Evolutionary conservation across 2,113 vertebrate genomes (phyloP).

Genomic region (Corythaeola cristata): DNA sequence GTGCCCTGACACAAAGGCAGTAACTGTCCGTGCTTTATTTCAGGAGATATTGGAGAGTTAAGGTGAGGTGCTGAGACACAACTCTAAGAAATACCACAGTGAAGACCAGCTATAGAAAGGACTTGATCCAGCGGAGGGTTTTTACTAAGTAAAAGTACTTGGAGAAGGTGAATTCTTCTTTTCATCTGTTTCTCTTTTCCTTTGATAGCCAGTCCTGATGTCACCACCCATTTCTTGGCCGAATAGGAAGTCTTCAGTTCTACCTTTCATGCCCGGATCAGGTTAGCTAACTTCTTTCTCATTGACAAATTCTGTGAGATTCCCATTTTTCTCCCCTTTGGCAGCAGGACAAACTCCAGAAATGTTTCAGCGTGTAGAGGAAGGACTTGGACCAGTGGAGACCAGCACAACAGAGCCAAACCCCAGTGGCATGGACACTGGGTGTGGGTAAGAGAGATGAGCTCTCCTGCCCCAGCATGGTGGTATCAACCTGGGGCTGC

Average conservation of each 20-base stretch:
- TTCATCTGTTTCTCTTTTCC: not conserved
- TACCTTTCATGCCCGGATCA: not conserved
- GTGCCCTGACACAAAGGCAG: not conserved
- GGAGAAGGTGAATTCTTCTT: not conserved
- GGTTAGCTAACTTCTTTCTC: not conserved
- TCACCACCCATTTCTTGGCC: accelerated
- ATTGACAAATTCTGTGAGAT: not conserved
- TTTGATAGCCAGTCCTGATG: not conserved
- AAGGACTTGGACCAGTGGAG: not conserved
- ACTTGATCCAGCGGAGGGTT: not conserved
- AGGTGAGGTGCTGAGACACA: not conserved
- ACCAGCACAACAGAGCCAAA: not conserved
- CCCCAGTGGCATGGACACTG: accelerated
- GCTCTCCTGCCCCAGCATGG: not conserved
- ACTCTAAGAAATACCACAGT: not conserved
- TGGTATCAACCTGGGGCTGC: not conserved
- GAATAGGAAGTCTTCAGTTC: not conserved
- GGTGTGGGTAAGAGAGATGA: not conserved
- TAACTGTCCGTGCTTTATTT: not conserved
- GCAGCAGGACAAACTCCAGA: not conserved
- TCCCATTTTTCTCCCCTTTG: not conserved
- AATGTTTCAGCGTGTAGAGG: not conserved
- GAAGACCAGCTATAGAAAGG: not conserved
- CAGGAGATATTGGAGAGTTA: not conserved
- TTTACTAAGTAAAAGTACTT: not conserved